phyloP scores from a whole-genome alignment of 2,888 invertebrate species.

The Chouioia cunea region DNA sequence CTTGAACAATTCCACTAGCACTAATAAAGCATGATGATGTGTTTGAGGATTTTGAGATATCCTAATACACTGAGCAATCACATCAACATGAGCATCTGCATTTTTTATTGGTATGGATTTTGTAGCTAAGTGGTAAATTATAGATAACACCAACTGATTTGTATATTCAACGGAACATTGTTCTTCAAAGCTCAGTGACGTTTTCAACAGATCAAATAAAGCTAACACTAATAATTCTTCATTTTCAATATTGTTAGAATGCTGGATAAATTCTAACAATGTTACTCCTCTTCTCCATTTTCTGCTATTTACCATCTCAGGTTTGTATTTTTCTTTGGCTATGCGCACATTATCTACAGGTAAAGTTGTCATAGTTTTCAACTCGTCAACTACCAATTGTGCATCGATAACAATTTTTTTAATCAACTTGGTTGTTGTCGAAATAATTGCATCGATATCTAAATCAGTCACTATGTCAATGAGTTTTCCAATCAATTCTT shows the following conservation, averaged over 20 bases:
- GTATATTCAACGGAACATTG: slow-evolving; percentile 88
- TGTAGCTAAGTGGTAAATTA: slow-evolving; percentile 73
- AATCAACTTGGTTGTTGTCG: slow-evolving; percentile 75
- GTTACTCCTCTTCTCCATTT: slow-evolving; percentile 86
- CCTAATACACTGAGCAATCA: slow-evolving; percentile 89
- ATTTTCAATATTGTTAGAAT: slow-evolving; percentile 82
- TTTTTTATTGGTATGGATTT: slow-evolving; percentile 66
- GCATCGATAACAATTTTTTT: slow-evolving; percentile 78
- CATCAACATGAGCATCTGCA: slow-evolving; percentile 76
- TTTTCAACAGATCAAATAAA: slow-evolving; percentile 83
- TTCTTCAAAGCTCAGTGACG: slow-evolving; percentile 84
- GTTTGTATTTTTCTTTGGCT: slow-evolving; percentile 47
- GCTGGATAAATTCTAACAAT: slow-evolving; percentile 86
- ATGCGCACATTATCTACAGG: slow-evolving; percentile 26
- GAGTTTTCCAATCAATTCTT: slow-evolving; percentile 57
- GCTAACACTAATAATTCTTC: slow-evolving; percentile 78
- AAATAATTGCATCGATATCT: slow-evolving; percentile 56
- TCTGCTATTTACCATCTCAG: slow-evolving; percentile 75
- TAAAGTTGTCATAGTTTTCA: slow-evolving; percentile 73
- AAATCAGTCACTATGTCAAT: slow-evolving; percentile 63
- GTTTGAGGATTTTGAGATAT: slow-evolving; percentile 95
- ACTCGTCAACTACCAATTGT: slow-evolving; percentile 72
- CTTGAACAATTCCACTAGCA: slow-evolving; percentile 76
- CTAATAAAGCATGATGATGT: slow-evolving; percentile 90
- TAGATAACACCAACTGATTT: slow-evolving; percentile 86